Percentiles rank a stretch among this genome's conserved stretches.
phyloP scores from a whole-genome alignment of 53 echinoderm and acorn worm species.

The Antedon mediterranea region DNA sequence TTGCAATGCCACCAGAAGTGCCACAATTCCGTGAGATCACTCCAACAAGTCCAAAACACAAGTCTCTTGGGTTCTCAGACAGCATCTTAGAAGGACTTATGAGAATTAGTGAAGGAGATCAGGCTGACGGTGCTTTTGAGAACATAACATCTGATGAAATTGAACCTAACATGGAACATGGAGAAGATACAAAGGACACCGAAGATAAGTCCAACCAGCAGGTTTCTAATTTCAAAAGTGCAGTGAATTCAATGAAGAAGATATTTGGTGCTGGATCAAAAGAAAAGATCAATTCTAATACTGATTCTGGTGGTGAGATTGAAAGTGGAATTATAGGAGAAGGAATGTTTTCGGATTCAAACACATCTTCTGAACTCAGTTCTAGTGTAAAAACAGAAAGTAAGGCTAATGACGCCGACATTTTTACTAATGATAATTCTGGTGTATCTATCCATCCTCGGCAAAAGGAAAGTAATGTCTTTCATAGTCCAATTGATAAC shows the following conservation, averaged over 20 bases:
- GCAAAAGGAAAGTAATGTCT: not conserved
- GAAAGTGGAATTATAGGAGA: not conserved
- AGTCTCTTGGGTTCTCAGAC: not conserved
- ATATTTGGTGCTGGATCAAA: not conserved
- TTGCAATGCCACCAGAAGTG: conserved; percentile 46
- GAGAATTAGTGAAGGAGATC: not conserved
- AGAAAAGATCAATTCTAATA: not conserved
- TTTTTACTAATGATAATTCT: not conserved
- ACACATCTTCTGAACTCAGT: not conserved
- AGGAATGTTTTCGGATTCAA: not conserved
- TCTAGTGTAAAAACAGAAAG: not conserved
- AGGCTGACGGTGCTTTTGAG: not conserved
- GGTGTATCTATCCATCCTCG: not conserved
- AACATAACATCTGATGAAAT: not conserved
- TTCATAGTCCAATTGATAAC: not conserved
- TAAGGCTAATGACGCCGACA: not conserved
- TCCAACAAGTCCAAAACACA: not conserved
- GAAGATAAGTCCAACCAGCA: not conserved
- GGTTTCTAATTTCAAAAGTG: not conserved
- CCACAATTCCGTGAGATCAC: conserved; percentile 2
- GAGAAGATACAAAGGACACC: not conserved
- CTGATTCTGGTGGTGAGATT: not conserved
- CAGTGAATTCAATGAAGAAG: not conserved
- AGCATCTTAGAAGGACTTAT: not conserved
- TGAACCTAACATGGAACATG: not conserved